These are phyloP conservation scores for Gymnopithys bicolor DNA, from an alignment of 2,797 vertebrate genomes.

Conservation along the genomic window DNA sequence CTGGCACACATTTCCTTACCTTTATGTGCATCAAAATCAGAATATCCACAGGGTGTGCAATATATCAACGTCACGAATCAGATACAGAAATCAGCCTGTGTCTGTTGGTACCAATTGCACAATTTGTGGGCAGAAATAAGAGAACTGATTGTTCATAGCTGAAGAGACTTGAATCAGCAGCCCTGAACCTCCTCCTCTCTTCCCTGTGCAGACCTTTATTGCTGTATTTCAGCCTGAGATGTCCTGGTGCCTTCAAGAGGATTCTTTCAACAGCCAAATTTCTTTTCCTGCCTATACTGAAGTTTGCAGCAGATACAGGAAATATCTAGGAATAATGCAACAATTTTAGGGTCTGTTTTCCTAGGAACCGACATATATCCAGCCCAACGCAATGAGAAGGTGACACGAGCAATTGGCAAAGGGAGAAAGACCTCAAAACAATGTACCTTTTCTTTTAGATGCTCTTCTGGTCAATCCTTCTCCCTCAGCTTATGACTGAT, in stretches of 20 bases:
- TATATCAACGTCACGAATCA: background rate
- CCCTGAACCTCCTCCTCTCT: background rate
- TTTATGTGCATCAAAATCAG: background rate
- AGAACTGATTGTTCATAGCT: background rate
- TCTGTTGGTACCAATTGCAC: background rate
- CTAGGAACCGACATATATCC: background rate
- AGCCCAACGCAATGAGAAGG: background rate
- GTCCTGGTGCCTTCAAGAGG: background rate
- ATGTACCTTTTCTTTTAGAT: background rate
- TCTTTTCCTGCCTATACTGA: background rate
- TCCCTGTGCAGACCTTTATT: conserved; percentile 36
- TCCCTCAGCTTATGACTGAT: background rate
- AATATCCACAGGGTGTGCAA: background rate
- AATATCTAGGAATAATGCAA: background rate
- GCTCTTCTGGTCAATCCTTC: background rate
- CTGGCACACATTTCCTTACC: background rate
- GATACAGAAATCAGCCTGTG: background rate
- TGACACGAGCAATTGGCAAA: background rate
- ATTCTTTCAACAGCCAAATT: background rate
- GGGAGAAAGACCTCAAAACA: background rate
- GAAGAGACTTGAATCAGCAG: background rate
- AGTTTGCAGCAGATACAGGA: background rate
- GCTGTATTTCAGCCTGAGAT: conserved; percentile 59
- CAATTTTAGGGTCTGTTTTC: background rate
- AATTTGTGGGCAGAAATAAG: background rate